phyloP scores from a whole-genome alignment of 2,113 vertebrate species.

The Pangasianodon hypophthalmus region DNA sequence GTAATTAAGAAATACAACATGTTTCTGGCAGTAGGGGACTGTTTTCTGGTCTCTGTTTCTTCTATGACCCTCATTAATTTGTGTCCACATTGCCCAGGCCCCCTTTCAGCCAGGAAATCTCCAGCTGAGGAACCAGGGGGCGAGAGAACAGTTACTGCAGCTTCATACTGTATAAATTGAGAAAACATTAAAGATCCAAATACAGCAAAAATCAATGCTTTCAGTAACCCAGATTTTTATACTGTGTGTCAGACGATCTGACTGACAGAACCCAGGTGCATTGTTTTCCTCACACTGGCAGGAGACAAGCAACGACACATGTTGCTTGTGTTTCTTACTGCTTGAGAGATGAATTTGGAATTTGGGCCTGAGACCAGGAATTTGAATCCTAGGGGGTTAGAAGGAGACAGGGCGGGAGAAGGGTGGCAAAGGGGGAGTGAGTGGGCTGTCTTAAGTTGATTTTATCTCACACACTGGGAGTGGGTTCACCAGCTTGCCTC shows the following conservation, averaged over 20 bases:
- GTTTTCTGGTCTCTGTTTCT: slow-evolving; percentile 1
- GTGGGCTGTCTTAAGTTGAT: slow-evolving; percentile 44
- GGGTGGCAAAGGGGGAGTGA: slow-evolving; percentile 34
- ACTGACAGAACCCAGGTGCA: slow-evolving; percentile 45
- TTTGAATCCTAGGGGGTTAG: slow-evolving; percentile 53
- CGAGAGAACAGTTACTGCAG: neutral
- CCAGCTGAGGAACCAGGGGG: slow-evolving; percentile 21
- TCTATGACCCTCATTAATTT: slow-evolving; percentile 34
- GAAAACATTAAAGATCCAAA: neutral
- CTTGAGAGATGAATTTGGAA: slow-evolving; percentile 50
- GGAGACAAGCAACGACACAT: slow-evolving; percentile 8
- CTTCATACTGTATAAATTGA: neutral
- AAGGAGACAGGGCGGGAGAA: slow-evolving; percentile 32
- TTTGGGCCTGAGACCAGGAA: slow-evolving; percentile 53
- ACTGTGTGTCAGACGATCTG: neutral
- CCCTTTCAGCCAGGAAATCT: slow-evolving; percentile 40
- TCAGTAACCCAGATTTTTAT: neutral
- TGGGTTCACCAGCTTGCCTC: slow-evolving; percentile 26
- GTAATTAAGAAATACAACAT: slow-evolving; percentile 32
- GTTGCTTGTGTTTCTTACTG: slow-evolving; percentile 29
- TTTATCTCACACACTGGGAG: slow-evolving; percentile 27
- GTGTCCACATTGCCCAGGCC: slow-evolving; percentile 37
- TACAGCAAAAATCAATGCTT: neutral
- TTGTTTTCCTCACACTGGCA: slow-evolving; percentile 18
- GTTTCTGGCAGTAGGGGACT: slow-evolving; percentile 13